Evolutionary conservation across 2,797 vertebrate genomes (phyloP).

Genomic region (Dendrocincla fuliginosa): DNA sequence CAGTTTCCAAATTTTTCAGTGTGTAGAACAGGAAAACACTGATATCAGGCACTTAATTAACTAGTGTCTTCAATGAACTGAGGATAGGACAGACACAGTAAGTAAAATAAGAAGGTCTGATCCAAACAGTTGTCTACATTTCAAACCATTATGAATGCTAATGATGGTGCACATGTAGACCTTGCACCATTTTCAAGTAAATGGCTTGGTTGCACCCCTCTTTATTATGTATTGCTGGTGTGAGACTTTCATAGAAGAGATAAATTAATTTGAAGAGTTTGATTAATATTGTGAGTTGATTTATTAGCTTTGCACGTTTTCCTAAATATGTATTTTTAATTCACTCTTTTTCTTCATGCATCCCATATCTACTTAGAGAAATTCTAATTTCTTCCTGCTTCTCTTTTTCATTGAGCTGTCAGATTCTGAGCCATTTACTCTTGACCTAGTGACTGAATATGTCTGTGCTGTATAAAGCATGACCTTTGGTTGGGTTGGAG

Average conservation of each 20-base stretch:
- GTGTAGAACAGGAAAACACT: background rate
- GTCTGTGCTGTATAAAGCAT: background rate
- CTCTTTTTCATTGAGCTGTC: background rate
- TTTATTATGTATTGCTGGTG: background rate
- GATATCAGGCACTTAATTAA: background rate
- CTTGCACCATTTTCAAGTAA: background rate
- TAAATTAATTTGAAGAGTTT: slow-evolving; percentile 3
- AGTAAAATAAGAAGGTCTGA: background rate
- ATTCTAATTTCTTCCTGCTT: background rate
- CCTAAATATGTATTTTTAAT: background rate
- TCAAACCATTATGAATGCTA: background rate
- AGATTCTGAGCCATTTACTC: background rate
- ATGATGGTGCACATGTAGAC: background rate
- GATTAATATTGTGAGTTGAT: slow-evolving; percentile 5
- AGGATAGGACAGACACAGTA: background rate
- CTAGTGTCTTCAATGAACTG: background rate
- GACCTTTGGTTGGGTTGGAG: background rate
- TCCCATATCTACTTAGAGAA: background rate
- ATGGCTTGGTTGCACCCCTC: background rate
- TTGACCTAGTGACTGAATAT: background rate
- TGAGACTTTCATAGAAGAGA: background rate
- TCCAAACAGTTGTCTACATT: background rate
- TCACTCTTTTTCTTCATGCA: background rate
- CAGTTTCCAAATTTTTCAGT: background rate
- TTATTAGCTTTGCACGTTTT: slow-evolving; percentile 3